Evolutionary conservation across 2,888 invertebrate genomes (phyloP), one percentile per base, ranked within the genome.

Genomic region (Lasioglossum lativentre): DNA sequence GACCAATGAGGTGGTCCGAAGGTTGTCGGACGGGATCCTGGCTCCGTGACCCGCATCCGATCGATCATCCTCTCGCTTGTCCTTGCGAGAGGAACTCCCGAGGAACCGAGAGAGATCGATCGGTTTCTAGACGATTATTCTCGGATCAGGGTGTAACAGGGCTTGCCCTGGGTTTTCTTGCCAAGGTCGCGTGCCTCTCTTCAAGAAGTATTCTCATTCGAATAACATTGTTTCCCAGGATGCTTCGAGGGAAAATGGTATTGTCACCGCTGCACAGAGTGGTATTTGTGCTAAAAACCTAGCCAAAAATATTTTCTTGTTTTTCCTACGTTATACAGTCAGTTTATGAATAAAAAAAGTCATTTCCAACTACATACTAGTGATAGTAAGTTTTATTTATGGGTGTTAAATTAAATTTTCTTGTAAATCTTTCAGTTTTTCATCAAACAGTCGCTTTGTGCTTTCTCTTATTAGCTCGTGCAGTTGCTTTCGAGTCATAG

Each of bases 21-120:
- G 45, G 73, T 79, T 34, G 79, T 66, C 47, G 45, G 16, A 5
- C 45, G 16, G 72, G 16, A 72, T 47, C 6, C 23, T 52, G 59
- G 27, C 56, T 63, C 27, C 68, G 80, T 52, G 75, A 70, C 59
- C 45, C 63, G 71, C 30, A 63, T 75, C 30, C 59, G 63, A 40
- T 30, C 59, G 52, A 52, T 52, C 52, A 42, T 42, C n/a, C 42
- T 52, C 47, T 40, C 27, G 47, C 23, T 19, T n/a, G 52, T 34
- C 45, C 14, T 56, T 14, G 34, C 14, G 23, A 16, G 23, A 52
- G 52, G 23, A 52, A 52, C 52, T 52, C 23, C 52, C 52, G 52
- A 52, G 23, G 52, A 52, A 52, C 52, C 23, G 42, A 8, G 10
- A 8, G 2, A 8, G 23, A 52, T 52, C 52, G 52, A 52, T 52